Evolutionary conservation across 2,888 invertebrate genomes (phyloP).

Genomic region (Tortrix viridana): DNA sequence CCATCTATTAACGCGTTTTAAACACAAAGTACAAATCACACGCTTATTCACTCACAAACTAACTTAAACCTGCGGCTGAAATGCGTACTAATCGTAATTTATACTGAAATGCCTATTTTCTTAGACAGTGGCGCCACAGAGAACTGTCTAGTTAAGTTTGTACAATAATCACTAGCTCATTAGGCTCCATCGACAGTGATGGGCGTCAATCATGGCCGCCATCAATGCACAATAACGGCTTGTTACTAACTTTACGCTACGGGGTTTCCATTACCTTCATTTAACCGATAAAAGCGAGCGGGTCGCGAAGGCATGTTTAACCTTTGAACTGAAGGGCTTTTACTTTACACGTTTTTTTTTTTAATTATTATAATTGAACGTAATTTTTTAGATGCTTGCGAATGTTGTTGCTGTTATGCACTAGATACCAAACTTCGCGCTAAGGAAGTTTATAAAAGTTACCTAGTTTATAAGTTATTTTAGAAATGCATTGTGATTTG

Average conservation of each 20-base stretch:
- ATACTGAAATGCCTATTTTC: background rate
- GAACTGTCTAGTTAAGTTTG: constrained; percentile 20
- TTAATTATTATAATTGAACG: background rate
- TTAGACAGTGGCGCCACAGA: constrained; percentile 6
- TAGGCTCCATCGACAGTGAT: constrained; percentile 66
- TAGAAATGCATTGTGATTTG: no score
- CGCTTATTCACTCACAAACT: background rate
- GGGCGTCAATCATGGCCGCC: constrained; percentile 71
- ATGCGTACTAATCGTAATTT: background rate
- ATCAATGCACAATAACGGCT: constrained; percentile 72
- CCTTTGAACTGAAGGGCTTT: constrained; percentile 57
- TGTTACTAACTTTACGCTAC: constrained; percentile 58
- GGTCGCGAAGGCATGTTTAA: constrained; percentile 66
- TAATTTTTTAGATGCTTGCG: background rate
- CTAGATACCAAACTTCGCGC: background rate
- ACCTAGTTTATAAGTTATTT: no score
- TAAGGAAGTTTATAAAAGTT: no score
- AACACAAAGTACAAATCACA: constrained; percentile 7
- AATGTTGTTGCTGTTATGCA: background rate
- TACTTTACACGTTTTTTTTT: constrained; percentile 37
- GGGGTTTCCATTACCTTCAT: constrained; percentile 72
- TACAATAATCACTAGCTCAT: constrained; percentile 67
- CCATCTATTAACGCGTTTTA: constrained; percentile 10
- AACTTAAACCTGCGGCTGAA: background rate
- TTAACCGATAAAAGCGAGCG: constrained; percentile 67